Conservation (phyloP, 2,113 vertebrate genomes). For the Pithys albifrons region DNA sequence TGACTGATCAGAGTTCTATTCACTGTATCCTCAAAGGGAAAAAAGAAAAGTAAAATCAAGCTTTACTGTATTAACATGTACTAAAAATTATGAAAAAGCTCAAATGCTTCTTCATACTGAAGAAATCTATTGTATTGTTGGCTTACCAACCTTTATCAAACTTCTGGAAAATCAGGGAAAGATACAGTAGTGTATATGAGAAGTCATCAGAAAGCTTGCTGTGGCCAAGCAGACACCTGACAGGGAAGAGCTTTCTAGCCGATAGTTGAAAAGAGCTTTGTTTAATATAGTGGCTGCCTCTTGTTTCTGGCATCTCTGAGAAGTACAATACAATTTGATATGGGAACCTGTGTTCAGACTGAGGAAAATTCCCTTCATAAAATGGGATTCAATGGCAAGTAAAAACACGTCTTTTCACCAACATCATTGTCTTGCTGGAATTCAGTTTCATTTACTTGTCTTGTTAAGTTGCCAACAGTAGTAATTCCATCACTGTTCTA, state of each 20-base stretch:
- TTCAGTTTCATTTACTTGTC: not conserved
- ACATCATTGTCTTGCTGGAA: not conserved
- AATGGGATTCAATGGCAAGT: not conserved
- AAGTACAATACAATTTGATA: not conserved
- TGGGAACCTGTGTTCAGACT: not conserved
- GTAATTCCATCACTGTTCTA: not conserved
- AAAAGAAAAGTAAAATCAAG: conserved; percentile 9
- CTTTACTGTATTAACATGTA: not conserved
- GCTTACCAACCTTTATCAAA: not conserved
- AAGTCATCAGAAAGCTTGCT: not conserved
- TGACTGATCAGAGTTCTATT: conserved; percentile 22
- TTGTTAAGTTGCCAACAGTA: not conserved
- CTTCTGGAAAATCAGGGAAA: not conserved
- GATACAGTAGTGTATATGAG: not conserved
- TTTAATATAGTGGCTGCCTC: not conserved
- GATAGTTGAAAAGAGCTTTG: not conserved
- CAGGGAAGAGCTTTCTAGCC: not conserved
- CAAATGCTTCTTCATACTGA: not conserved
- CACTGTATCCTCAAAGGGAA: not conserved
- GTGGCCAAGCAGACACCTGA: not conserved
- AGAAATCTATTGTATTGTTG: not conserved
- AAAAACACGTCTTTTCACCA: not conserved
- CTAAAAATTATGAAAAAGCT: not conserved
- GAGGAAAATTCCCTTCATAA: not conserved
- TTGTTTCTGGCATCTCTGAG: not conserved